Base-by-base conservation (phyloP, 1,140 invertebrate genomes). In the Caerostris extrusa region DNA sequence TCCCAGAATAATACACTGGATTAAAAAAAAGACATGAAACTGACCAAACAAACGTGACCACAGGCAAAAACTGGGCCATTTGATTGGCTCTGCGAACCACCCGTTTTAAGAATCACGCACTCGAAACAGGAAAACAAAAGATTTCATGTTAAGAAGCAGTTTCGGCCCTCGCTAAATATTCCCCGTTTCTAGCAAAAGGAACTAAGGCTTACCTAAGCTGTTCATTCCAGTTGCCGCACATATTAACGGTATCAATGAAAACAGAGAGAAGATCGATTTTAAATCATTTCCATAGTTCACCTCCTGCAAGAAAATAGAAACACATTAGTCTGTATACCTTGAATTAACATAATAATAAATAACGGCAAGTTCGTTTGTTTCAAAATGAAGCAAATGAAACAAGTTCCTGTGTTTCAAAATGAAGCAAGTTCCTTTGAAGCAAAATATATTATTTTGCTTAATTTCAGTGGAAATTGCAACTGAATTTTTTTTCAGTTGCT, bases 111-210 rank as follows among this genome's bases (percentile, higher is more conserved):
- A 82, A 60, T 10, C 71, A 81, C 77, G 90, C 90, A 91, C 56
- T 56, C 6, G 69, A 19, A 67, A 56, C 53, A 34, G 50, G 34
- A 34, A 83, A 92, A 92, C 82, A 92, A 92, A 92, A 85, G 90
- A 81, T 93, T 87, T 93, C 91, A 93, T 93, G 91, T 64, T 77
- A 93, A 93, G 64, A 86, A 87, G 91, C 91, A 86, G 91, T 93
- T 93, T 87, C 61, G 19, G 7, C 5, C 17, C 91, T 77, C 85
- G 91, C 57, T 83, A 92, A 10, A 34, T 77, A 19, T n/a, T 58
- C 60, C 17, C 7, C 56, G 53, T 77, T 91, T 91, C 64, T 58
- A 14, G 17, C n/a, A 53, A 53, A 55, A 61, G 82, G 12, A 81
- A 58, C 17, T 91, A 82, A 61, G 12, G 57, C 91, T 93, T 93